These are phyloP conservation scores for Drosophila koepferae DNA, from an alignment of 2,888 invertebrate species.

Conservation along the genomic window DNA sequence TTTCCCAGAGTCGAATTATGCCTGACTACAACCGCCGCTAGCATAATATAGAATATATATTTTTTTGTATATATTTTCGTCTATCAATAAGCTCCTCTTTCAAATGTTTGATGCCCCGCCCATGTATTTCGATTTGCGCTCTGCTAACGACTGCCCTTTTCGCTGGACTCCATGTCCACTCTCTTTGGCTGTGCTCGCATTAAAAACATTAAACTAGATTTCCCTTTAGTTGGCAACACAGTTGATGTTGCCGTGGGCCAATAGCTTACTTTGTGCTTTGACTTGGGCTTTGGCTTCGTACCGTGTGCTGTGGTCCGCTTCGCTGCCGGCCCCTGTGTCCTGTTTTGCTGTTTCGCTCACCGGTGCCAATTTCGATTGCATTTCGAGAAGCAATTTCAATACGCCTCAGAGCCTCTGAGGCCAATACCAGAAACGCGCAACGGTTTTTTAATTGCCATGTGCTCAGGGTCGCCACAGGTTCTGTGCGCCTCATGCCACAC, in stretches of 20 bases:
- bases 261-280: constrained; percentile 68
- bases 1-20: background rate
- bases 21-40: no score
- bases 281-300: constrained; percentile 32
- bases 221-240: constrained; percentile 70
- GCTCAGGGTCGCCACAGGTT: constrained; percentile 54
- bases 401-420: constrained; percentile 68
- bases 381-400: constrained; percentile 77
- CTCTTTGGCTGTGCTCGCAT: constrained; percentile 71
- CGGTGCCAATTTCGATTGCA: constrained; percentile 72
- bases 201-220: constrained; percentile 80
- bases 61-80: background rate
- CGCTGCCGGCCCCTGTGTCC: background rate
- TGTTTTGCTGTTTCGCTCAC: constrained; percentile 7
- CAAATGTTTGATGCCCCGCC: background rate
- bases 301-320: constrained; percentile 12
- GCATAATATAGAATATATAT: background rate
- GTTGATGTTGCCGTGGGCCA: constrained; percentile 56
- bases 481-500: constrained; percentile 9
- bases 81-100: background rate
- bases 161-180: constrained; percentile 27
- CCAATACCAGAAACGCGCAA: constrained; percentile 64
- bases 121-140: background rate
- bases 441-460: constrained; percentile 78
- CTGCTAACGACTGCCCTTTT: constrained; percentile 4